Evolutionary conservation across 2,113 vertebrate species (phyloP), one percentile per base, ranked within the genome.

Genomic region (Vicugna pacos): DNA sequence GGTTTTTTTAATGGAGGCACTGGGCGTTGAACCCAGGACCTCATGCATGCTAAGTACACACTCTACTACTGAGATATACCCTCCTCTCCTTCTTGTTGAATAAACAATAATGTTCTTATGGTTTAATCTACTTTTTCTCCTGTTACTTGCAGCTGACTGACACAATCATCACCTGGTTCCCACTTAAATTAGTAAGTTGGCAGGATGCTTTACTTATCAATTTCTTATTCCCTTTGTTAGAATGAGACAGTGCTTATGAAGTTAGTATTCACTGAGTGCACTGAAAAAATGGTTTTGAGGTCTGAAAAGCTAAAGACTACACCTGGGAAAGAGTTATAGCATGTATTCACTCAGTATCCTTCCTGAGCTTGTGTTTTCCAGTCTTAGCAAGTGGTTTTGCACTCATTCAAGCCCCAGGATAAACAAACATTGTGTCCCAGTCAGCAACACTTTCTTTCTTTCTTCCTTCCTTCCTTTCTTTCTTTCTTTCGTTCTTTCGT

Each of bases 161-260:
- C 75, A 84, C 5, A 46, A 77, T 75, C 15, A 32, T 46, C 81
- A 22, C 30, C 81, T 89, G 30, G 60, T 82, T 75, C 35, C 75
- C 11, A 38, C n/a, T 16, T 72, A n/a, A 95, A 76, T 89, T 26
- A 92, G 12, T 50, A 64, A 69, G 56, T 28, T 69, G 58, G n/a
- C 26, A 64, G 90, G 89, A 35, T 90, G 22, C 24, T 82, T 94
- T 90, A 62, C 17, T 14, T 56, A 82, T 56, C 35, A 42, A 19
- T 77, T 95, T 89, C 60, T 81, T 56, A 70, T 35, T 89, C 50
- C 54, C 54, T 93, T 89, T 46, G 5, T 32, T 77, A 93, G 28
- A 95, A 19, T 38, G 17, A 58, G 24, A 7, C 14, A 42, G 42
- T 91, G 20, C 65, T 83, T 89, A 30, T 72, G 20, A 91, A 93